A percentile compares a stretch with the other conserved stretches of the same genome.
Conservation (phyloP, 2,888 invertebrate species). For the Nemotelus nigrinus region DNA sequence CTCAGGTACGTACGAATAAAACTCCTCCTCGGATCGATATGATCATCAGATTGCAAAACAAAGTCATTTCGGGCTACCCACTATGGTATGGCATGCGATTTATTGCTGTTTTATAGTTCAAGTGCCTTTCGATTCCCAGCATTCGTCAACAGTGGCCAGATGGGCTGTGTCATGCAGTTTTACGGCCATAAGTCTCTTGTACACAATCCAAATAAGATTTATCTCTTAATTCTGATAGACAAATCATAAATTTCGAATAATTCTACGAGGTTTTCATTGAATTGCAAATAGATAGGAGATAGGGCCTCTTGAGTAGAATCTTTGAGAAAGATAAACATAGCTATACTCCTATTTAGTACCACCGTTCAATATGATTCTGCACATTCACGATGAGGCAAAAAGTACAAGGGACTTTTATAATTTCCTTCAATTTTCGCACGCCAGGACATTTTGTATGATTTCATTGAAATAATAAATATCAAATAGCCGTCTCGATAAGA, state of each 20-base stretch:
- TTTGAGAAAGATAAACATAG: too few species aligned
- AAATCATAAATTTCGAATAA: conserved; percentile 5
- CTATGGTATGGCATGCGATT: conserved; percentile 29
- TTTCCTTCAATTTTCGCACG: too few species aligned
- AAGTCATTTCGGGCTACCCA: neutral
- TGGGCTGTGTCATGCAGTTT: neutral
- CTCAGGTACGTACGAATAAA: neutral
- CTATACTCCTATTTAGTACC: too few species aligned
- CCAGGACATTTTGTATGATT: too few species aligned
- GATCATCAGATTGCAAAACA: conserved; percentile 15
- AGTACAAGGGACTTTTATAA: too few species aligned
- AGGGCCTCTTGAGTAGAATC: too few species aligned
- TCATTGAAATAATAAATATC: too few species aligned
- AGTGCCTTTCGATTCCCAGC: conserved; percentile 7
- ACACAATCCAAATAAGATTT: conserved; percentile 24
- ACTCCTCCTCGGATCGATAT: neutral
- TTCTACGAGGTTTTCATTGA: too few species aligned
- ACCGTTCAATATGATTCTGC: too few species aligned
- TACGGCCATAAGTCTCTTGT: neutral
- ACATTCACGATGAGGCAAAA: too few species aligned
- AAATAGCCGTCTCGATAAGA: too few species aligned
- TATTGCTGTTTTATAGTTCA: conserved; percentile 24
- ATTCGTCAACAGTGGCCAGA: neutral
- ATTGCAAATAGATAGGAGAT: too few species aligned
- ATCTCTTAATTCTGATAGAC: conserved; percentile 38